These are phyloP conservation scores for Notarius lentiginosus DNA, from an alignment of 2,113 vertebrate species.

Conservation along the genomic window DNA sequence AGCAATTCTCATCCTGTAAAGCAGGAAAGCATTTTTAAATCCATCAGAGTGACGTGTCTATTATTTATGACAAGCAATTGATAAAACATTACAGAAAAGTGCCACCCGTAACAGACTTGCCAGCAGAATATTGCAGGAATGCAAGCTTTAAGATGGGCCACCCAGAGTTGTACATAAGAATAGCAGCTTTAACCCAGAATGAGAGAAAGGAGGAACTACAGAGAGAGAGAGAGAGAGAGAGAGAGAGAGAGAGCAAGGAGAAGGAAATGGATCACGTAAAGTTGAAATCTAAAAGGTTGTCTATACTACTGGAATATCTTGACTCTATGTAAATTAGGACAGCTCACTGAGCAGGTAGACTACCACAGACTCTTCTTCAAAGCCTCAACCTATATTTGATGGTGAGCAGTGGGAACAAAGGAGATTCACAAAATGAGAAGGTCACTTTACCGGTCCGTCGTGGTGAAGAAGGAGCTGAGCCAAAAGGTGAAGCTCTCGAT, in stretches of 20 bases:
- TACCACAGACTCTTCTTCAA: background rate
- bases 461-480: too few relatives aligned
- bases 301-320: background rate
- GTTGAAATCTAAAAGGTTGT: slow-evolving; percentile 6
- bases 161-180: background rate
- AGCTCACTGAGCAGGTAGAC: background rate
- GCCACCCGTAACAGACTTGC: slow-evolving; percentile 1
- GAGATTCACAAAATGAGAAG: background rate
- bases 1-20: background rate
- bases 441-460: too few relatives aligned
- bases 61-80: slow-evolving; percentile 43
- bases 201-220: background rate
- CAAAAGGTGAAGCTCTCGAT: too few relatives aligned
- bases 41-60: background rate
- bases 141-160: background rate
- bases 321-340: background rate
- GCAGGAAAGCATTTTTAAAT: slow-evolving; percentile 6
- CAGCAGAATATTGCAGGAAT: background rate
- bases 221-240: background rate
- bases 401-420: background rate
- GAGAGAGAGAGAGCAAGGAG: background rate
- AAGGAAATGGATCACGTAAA: slow-evolving; percentile 23
- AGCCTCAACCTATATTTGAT: background rate
- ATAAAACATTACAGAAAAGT: slow-evolving; percentile 43
- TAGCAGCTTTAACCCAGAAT: background rate